phyloP scores from a whole-genome alignment of 2,797 vertebrate genomes.

The Squalus acanthias region DNA sequence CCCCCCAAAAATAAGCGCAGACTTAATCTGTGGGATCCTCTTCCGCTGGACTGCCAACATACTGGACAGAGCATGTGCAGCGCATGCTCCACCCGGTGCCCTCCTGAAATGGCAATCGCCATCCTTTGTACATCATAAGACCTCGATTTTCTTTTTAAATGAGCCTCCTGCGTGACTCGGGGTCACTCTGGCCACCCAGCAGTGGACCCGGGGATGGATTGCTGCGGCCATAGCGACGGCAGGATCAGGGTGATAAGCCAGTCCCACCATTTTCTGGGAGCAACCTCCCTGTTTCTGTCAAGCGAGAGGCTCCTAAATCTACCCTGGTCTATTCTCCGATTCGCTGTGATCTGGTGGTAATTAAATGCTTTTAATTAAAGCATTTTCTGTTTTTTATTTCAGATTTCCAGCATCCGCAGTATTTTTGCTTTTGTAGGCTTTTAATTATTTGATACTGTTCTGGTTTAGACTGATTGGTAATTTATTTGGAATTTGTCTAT shows the following conservation, averaged over 20 bases:
- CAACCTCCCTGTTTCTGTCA: not conserved
- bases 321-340: not conserved
- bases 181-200: not conserved
- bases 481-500: conserved; percentile 33
- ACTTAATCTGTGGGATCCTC: not conserved
- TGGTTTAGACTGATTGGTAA: not conserved
- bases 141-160: not conserved
- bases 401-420: too few relatives aligned
- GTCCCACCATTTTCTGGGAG: not conserved
- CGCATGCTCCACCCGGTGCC: not conserved
- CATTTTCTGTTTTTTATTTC: too few relatives aligned
- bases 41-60: not conserved
- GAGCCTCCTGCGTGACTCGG: not conserved
- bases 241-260: not conserved
- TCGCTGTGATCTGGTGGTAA: not conserved
- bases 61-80: not conserved
- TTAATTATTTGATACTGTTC: not conserved
- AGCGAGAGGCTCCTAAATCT: too few relatives aligned
- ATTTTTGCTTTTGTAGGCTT: not conserved
- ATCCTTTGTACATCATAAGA: not conserved
- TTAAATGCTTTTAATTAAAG: too few relatives aligned
- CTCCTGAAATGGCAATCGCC: not conserved
- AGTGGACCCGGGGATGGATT: too few relatives aligned
- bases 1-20: not conserved
- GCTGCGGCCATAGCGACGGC: too few relatives aligned